A percentile compares a stretch with the other conserved stretches of the same genome.
These are phyloP conservation scores for Oryzias melastigma DNA, from an alignment of 2,113 vertebrate genomes.

Conservation along the genomic window DNA sequence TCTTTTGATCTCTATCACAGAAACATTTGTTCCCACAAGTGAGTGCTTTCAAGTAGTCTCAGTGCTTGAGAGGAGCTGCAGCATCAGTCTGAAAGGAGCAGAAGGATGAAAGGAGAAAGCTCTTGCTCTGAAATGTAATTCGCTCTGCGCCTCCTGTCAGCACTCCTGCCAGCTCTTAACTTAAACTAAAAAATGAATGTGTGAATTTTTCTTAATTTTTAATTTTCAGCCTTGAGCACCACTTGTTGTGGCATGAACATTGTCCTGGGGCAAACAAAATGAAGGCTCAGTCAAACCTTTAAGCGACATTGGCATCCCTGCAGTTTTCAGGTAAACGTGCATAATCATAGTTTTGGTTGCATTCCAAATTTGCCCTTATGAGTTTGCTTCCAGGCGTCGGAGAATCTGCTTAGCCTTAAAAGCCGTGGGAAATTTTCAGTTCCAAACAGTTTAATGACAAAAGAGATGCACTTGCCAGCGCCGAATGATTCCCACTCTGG, in stretches of 20 bases:
- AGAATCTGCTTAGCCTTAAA: conserved; percentile 16
- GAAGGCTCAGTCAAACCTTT: conserved; percentile 24
- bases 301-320: conserved; percentile 14
- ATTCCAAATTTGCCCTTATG: conserved; percentile 22
- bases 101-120: conserved; percentile 32
- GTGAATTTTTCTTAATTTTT: conserved; percentile 26
- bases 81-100: conserved; percentile 28
- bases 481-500: conserved; percentile 22
- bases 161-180: conserved; percentile 13
- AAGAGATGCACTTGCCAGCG: conserved; percentile 12
- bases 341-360: conserved; percentile 31
- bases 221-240: conserved; percentile 25
- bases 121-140: conserved; percentile 32
- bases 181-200: conserved; percentile 31
- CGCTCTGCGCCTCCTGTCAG: conserved; percentile 31
- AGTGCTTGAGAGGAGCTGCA: conserved; percentile 21
- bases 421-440: conserved; percentile 23
- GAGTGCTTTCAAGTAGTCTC: conserved; percentile 10
- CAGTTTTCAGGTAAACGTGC: conserved; percentile 21
- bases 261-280: conserved; percentile 19
- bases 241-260: conserved; percentile 1
- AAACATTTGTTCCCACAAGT: conserved; percentile 51
- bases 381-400: conserved; percentile 4
- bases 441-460: conserved; percentile 22
- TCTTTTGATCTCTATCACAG: conserved; percentile 46